phyloP scores from a whole-genome alignment of 2,113 vertebrate genomes.

The Tenrec ecaudatus region DNA sequence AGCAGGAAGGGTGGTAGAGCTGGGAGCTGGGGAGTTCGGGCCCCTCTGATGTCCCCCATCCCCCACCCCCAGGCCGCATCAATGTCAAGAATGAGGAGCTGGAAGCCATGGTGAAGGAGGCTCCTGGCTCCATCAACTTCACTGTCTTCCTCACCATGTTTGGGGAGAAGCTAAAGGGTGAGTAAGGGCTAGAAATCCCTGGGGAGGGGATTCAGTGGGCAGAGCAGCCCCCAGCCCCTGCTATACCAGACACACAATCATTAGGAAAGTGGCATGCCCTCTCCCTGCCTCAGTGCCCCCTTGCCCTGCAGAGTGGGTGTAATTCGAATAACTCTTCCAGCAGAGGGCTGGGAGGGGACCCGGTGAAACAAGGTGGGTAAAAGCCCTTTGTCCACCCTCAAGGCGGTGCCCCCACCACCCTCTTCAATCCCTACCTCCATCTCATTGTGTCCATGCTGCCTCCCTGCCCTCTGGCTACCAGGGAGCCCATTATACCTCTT shows the following conservation, averaged over 20 bases:
- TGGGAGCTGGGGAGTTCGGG: not conserved
- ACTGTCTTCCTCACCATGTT: conserved; percentile 95
- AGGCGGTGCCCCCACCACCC: not conserved
- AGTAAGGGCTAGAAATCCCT: not conserved
- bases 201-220: no score
- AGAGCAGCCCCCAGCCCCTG: no score
- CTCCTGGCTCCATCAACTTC: conserved; percentile 93
- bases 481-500: not conserved
- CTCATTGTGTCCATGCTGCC: not conserved
- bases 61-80: conserved; percentile 88
- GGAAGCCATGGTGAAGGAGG: conserved; percentile 94
- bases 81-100: conserved; percentile 94
- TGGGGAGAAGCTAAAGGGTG: conserved; percentile 96
- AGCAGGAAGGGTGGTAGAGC: not conserved
- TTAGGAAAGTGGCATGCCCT: no score
- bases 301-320: not conserved
- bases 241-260: no score
- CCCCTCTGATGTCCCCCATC: not conserved
- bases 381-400: not conserved
- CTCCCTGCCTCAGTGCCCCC: not conserved
- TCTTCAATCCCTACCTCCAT: not conserved
- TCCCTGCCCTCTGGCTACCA: not conserved
- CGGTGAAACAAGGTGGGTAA: no score
- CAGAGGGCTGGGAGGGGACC: not conserved
- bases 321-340: fast-evolving